Evolutionary conservation across 2,113 vertebrate species (phyloP).

Genomic region (Zosterops lateralis): DNA sequence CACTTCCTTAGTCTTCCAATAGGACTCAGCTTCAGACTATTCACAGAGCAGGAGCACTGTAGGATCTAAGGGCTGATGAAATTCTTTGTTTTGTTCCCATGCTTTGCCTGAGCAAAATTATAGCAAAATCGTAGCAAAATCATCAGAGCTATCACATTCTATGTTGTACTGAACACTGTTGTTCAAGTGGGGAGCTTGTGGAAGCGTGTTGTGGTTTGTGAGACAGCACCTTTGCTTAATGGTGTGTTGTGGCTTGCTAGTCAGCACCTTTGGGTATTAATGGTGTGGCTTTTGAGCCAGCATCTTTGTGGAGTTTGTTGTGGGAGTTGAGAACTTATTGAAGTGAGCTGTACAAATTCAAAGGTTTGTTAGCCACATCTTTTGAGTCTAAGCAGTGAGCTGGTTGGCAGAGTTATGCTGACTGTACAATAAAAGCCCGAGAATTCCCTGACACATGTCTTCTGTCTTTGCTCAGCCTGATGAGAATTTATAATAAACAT

Average conservation of each 20-base stretch:
- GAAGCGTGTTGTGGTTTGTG: background rate
- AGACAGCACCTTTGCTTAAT: background rate
- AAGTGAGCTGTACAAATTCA: background rate
- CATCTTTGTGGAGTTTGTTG: background rate
- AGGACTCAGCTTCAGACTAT: background rate
- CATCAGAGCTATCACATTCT: background rate
- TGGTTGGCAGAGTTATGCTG: background rate
- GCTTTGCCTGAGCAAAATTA: background rate
- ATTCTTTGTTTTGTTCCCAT: background rate
- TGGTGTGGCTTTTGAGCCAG: background rate
- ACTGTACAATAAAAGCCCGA: background rate
- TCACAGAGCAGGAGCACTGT: background rate
- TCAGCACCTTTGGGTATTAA: background rate
- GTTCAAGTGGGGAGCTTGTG: background rate
- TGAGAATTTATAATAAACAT: background rate
- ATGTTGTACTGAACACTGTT: background rate
- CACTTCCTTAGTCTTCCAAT: background rate
- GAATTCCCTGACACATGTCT: background rate
- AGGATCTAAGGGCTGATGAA: background rate
- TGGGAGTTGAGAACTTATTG: background rate
- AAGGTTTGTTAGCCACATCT: background rate
- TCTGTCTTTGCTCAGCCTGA: background rate
- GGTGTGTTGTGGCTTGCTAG: background rate
- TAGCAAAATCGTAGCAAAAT: too few species aligned
- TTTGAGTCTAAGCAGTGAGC: background rate